Conservation (phyloP, 2,888 invertebrate genomes). For the Palloptera scutellata region DNA sequence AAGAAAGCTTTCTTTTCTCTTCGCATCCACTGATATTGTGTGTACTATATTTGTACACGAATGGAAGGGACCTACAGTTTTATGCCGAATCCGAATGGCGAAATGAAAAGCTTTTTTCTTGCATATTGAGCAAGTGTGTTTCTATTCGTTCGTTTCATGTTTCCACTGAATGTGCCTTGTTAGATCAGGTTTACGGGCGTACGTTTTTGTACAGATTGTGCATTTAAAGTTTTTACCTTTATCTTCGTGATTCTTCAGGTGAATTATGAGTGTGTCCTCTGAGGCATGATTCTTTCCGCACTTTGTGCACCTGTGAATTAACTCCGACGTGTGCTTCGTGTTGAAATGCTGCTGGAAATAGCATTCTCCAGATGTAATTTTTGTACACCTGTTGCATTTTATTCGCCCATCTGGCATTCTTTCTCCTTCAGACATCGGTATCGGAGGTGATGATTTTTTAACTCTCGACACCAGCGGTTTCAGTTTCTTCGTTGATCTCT, state of each 20-base stretch:
- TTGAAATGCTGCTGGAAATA: constrained; percentile 92
- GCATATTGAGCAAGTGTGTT: constrained; percentile 79
- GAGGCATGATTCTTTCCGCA: constrained; percentile 86
- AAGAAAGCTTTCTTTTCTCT: too few species aligned
- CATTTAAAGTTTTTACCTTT: constrained; percentile 89
- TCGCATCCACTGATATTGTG: too few species aligned
- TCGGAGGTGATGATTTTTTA: constrained; percentile 37
- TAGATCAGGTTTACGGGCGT: constrained; percentile 90
- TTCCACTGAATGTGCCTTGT: constrained; percentile 82
- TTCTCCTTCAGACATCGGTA: constrained; percentile 12
- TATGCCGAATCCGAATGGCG: too few species aligned
- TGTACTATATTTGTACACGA: too few species aligned
- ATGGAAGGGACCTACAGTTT: too few species aligned
- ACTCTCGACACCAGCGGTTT: too few species aligned
- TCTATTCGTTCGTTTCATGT: constrained; percentile 84
- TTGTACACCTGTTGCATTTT: constrained; percentile 84
- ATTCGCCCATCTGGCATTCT: constrained; percentile 56
- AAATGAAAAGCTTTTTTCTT: too few species aligned
- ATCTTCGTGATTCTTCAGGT: constrained; percentile 76
- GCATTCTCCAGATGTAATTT: constrained; percentile 84
- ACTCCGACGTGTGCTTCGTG: constrained; percentile 86
- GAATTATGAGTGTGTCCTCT: constrained; percentile 76
- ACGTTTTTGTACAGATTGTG: constrained; percentile 83
- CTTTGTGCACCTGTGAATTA: constrained; percentile 83
- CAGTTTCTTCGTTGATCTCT: too few species aligned